phyloP scores from a whole-genome alignment of 2,888 invertebrate genomes.

The Brenthis ino region DNA sequence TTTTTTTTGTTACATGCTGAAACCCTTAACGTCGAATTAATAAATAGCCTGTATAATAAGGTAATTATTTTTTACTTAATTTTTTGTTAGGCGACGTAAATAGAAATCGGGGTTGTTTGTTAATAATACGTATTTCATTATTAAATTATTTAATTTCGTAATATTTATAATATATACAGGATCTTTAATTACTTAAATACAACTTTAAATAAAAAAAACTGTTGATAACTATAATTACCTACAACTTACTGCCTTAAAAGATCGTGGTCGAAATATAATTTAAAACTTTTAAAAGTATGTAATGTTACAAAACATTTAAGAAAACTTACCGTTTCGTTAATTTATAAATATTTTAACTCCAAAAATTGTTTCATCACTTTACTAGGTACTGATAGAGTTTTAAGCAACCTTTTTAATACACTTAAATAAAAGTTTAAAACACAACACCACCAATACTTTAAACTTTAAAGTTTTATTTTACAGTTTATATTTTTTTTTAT shows the following conservation, averaged over 20 bases:
- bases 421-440: constrained; percentile 10
- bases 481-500: background rate
- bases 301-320: too few relatives aligned
- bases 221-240: too few relatives aligned
- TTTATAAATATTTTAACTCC: background rate
- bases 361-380: constrained; percentile 1
- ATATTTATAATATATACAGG: background rate
- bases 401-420: background rate
- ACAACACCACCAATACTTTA: constrained; percentile 4
- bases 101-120: background rate
- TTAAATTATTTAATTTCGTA: background rate
- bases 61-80: too few relatives aligned
- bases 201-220: too few relatives aligned
- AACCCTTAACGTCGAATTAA: background rate
- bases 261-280: too few relatives aligned
- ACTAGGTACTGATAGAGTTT: background rate
- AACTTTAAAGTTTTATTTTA: constrained; percentile 5
- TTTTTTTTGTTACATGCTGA: constrained; percentile 10
- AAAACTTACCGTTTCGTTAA: background rate
- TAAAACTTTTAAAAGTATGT: too few relatives aligned
- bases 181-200: background rate
- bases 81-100: too few relatives aligned
- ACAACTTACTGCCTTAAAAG: too few relatives aligned
- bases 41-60: too few relatives aligned
- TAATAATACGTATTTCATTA: too few relatives aligned